phyloP scores from a whole-genome alignment of 2,797 vertebrate genomes.

The Notamacropus eugenii region DNA sequence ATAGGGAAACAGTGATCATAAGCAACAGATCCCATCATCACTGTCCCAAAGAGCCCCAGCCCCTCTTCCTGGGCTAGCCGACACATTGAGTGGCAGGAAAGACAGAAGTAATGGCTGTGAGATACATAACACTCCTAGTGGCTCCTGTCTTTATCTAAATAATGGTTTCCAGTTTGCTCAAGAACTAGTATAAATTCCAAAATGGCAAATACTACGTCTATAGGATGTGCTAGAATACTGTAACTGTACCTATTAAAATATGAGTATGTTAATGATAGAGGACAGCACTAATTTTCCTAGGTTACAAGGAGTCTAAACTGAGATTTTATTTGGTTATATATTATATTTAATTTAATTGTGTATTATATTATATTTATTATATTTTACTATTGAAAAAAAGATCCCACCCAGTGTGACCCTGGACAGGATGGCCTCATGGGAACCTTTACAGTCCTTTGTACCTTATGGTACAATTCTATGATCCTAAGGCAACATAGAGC shows the following conservation, averaged over 20 bases:
- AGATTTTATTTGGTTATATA: not conserved
- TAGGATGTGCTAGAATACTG: not conserved
- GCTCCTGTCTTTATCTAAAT: not conserved
- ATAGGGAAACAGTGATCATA: not conserved
- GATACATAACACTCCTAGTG: not conserved
- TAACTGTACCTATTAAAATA: too few relatives aligned
- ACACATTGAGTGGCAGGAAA: too few relatives aligned
- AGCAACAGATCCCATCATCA: not conserved
- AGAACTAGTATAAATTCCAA: not conserved
- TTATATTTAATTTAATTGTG: too few relatives aligned
- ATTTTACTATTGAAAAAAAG: not conserved
- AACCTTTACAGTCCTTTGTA: not conserved
- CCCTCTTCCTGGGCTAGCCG: not conserved
- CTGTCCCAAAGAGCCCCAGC: not conserved
- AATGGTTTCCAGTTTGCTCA: not conserved
- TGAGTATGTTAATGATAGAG: not conserved
- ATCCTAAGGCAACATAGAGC: slow-evolving; percentile 36
- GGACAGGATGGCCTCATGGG: not conserved
- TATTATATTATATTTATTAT: too few relatives aligned
- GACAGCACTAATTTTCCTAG: not conserved
- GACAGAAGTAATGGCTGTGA: not conserved
- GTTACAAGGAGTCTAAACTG: not conserved
- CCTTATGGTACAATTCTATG: not conserved
- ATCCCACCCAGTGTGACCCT: not conserved
- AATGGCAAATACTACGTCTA: not conserved